Conservation (phyloP, 2,113 vertebrate genomes). For the Microtus montanus region DNA sequence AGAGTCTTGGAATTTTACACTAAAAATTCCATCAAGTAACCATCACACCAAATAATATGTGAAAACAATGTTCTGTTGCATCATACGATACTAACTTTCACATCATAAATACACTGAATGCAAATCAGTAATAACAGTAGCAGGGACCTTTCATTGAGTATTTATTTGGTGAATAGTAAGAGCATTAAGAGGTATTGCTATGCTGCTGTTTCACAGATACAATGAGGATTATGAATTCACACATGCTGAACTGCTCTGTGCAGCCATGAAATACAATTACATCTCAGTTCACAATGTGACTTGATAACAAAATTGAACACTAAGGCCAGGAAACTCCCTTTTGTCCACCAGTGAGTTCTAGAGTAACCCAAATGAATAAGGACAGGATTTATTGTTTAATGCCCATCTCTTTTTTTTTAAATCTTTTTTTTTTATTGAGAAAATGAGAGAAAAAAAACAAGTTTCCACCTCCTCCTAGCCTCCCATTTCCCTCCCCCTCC, state of each 20-base stretch:
- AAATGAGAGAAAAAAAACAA: no score
- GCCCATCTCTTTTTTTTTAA: background rate
- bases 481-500: no score
- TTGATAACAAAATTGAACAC: slow-evolving; percentile 18
- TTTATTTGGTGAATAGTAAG: background rate
- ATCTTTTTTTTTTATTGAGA: no score
- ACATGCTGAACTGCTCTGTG: background rate
- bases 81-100: background rate
- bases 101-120: slow-evolving; percentile 10
- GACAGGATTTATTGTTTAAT: background rate
- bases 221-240: slow-evolving; percentile 14
- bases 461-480: no score
- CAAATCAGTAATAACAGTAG: background rate
- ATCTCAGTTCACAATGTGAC: background rate
- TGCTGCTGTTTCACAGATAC: background rate
- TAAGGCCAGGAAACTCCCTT: background rate
- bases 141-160: background rate
- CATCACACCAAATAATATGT: background rate
- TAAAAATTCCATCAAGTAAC: background rate
- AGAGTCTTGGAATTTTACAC: background rate
- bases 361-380: slow-evolving; percentile 1
- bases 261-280: background rate
- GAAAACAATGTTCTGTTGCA: background rate
- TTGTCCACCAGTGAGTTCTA: background rate
- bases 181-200: background rate